These are phyloP conservation scores for Platynereis dumerilii DNA, from an alignment of 2,888 invertebrate species.

Conservation along the genomic window DNA sequence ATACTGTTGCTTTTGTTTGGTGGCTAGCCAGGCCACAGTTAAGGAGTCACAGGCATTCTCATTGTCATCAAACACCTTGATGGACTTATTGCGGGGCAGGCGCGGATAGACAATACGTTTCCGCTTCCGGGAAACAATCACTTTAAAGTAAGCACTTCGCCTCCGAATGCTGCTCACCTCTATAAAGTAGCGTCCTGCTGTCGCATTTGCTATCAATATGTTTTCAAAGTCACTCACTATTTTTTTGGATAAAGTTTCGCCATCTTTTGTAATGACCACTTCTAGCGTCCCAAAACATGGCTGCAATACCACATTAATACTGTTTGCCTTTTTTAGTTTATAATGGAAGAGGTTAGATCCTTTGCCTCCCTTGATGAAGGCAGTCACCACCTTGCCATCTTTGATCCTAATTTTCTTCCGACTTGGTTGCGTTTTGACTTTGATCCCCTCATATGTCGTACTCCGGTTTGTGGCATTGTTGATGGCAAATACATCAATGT, in stretches of 20 bases:
- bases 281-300: slow-evolving; percentile 17
- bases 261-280: slow-evolving; percentile 17
- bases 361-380: slow-evolving; percentile 37
- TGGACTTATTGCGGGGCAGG: slow-evolving; percentile 49
- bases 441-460: slow-evolving; percentile 65
- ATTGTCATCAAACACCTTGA: slow-evolving; percentile 48
- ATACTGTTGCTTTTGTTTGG: slow-evolving; percentile 53
- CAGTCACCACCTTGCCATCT: slow-evolving; percentile 45
- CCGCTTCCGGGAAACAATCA: not conserved
- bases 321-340: slow-evolving; percentile 36
- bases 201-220: slow-evolving; percentile 5
- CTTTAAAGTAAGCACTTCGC: slow-evolving; percentile 18
- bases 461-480: slow-evolving; percentile 67
- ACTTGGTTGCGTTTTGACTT: slow-evolving; percentile 41
- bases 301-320: slow-evolving; percentile 14
- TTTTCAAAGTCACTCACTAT: slow-evolving; percentile 1
- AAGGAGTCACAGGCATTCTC: slow-evolving; percentile 54
- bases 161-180: slow-evolving; percentile 5
- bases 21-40: slow-evolving; percentile 59
- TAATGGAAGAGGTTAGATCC: slow-evolving; percentile 36
- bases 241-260: not conserved
- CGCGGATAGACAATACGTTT: slow-evolving; percentile 61
- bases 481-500: slow-evolving; percentile 68
- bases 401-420: slow-evolving; percentile 33
- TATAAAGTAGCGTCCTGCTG: slow-evolving; percentile 10